These are phyloP conservation scores for fruit fly (Drosophila melanogaster) DNA, from an alignment of 1,140 invertebrate species.

Conservation along the genomic window DNA sequence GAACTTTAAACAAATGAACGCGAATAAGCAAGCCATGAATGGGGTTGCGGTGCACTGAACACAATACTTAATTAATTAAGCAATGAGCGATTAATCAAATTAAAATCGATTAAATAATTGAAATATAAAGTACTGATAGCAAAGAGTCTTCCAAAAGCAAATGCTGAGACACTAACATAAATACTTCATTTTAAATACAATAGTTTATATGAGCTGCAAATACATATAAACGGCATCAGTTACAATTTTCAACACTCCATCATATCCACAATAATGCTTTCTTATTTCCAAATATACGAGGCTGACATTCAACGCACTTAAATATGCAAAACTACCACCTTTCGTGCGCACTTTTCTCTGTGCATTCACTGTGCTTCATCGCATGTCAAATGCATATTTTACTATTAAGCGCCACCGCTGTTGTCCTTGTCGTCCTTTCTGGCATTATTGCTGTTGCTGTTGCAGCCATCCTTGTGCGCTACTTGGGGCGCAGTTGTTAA, in stretches of 20 bases:
- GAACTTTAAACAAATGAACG: constrained; percentile 56
- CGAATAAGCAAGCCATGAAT: constrained; percentile 32
- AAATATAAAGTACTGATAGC: too few relatives aligned
- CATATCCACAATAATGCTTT: too few relatives aligned
- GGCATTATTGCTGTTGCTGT: constrained; percentile 12
- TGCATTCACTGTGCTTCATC: constrained; percentile 57
- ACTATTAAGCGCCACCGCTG: constrained; percentile 43
- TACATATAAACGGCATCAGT: too few relatives aligned
- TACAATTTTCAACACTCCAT: too few relatives aligned
- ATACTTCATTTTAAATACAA: too few relatives aligned
- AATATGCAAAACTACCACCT: constrained; percentile 19
- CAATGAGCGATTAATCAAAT: neutral
- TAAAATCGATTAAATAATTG: too few relatives aligned
- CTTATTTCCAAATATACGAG: too few relatives aligned
- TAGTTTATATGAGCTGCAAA: too few relatives aligned
- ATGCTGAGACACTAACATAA: too few relatives aligned
- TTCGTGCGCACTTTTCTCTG: constrained; percentile 12
- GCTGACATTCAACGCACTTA: neutral
- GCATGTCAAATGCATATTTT: constrained; percentile 80
- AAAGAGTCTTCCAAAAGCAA: too few relatives aligned
- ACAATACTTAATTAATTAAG: neutral
- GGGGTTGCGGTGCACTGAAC: constrained; percentile 10
- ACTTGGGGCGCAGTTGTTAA: constrained; percentile 56
- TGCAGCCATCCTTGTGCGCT: constrained; percentile 23
- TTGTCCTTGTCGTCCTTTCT: constrained; percentile 28